Evolutionary conservation across 1,140 invertebrate species (phyloP).

Genomic region (Rhyacophila brunnea): DNA sequence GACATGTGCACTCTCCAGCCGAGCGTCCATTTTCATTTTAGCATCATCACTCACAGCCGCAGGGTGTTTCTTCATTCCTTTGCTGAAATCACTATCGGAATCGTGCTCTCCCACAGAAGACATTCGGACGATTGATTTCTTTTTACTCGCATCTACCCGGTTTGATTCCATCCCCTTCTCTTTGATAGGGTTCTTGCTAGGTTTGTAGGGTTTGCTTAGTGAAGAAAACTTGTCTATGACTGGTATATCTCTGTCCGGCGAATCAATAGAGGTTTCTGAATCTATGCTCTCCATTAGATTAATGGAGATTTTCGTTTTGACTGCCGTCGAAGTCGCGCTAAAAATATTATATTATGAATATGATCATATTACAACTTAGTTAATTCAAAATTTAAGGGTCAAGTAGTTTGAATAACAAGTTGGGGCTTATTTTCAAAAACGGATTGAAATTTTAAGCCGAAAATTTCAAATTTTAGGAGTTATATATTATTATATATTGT

Average conservation of each 20-base stretch:
- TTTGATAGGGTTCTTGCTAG: background rate
- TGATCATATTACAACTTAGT: too few relatives aligned
- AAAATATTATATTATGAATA: too few relatives aligned
- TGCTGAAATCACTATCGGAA: conserved; percentile 29
- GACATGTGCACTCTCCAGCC: conserved; percentile 54
- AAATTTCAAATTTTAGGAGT: too few relatives aligned
- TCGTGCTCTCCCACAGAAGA: conserved; percentile 15
- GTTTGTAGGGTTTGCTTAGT: background rate
- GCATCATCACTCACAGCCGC: conserved; percentile 23
- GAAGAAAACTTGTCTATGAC: background rate
- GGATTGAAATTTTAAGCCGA: too few relatives aligned
- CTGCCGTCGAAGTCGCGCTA: conserved; percentile 49
- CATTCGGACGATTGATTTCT: conserved; percentile 16
- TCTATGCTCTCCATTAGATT: conserved; percentile 55
- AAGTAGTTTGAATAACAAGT: too few relatives aligned
- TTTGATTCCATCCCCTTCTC: conserved; percentile 2
- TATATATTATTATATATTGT: too few relatives aligned
- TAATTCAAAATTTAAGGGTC: too few relatives aligned
- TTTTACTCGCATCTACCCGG: conserved; percentile 7
- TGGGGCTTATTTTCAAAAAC: too few relatives aligned
- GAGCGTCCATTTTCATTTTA: conserved; percentile 47
- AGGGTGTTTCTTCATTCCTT: conserved; percentile 27
- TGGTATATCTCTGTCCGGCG: conserved; percentile 44
- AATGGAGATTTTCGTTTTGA: conserved; percentile 53
- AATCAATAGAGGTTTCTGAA: conserved; percentile 52